Evolutionary conservation across 2,113 vertebrate genomes (phyloP).

Genomic region (Helogale parvula): DNA sequence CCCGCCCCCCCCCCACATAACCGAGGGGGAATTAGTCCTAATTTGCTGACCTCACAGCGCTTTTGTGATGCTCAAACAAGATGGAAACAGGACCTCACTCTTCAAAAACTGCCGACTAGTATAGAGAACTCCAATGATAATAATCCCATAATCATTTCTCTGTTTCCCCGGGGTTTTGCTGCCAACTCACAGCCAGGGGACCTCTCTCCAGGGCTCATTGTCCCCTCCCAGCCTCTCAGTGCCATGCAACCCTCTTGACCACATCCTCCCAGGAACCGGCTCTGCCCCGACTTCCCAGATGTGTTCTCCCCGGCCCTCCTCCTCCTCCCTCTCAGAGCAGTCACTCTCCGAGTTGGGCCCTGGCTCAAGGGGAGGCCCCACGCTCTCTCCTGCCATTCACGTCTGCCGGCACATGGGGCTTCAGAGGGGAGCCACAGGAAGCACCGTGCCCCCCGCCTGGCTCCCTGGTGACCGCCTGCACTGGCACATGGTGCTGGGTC

Average conservation of each 20-base stretch:
- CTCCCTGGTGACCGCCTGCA: accelerated
- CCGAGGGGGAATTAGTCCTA: neutral
- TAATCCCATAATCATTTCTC: neutral
- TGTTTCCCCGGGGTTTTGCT: too few relatives aligned
- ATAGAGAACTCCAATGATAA: neutral
- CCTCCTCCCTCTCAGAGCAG: neutral
- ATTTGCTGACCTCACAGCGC: neutral
- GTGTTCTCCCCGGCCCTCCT: neutral
- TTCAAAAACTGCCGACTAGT: neutral
- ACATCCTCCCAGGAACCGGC: neutral
- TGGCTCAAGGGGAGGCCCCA: neutral
- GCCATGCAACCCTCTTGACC: neutral
- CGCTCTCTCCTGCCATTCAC: neutral
- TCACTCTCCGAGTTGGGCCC: neutral
- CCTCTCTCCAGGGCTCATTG: neutral
- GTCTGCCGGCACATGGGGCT: neutral
- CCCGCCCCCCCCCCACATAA: neutral
- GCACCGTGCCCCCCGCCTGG: accelerated
- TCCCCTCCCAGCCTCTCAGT: neutral
- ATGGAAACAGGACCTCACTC: neutral
- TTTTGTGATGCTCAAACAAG: neutral
- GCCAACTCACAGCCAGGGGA: neutral
- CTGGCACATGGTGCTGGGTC: neutral
- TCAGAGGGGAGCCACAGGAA: neutral
- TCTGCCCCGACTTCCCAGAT: neutral